Evolutionary conservation across 1,140 invertebrate species (phyloP).

Genomic region (Mercenaria mercenaria): DNA sequence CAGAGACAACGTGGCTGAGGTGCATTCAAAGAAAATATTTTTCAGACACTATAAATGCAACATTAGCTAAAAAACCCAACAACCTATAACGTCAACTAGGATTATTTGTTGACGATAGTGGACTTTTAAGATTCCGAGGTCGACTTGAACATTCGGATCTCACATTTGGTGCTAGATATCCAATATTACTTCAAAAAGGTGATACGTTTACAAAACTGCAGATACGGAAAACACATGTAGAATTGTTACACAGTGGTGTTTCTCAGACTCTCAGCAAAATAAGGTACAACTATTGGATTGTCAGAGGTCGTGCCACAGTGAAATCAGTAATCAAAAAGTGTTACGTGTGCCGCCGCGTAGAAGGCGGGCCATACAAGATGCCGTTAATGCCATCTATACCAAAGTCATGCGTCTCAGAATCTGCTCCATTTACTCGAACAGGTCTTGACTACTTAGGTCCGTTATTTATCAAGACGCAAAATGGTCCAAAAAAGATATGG

Average conservation of each 20-base stretch:
- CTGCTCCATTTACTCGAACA: neutral
- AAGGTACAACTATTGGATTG: constrained; percentile 1
- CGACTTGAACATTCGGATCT: constrained; percentile 3
- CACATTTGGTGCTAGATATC: neutral
- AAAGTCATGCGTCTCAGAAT: neutral
- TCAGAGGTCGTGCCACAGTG: neutral
- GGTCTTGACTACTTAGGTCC: constrained; percentile 32
- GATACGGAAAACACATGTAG: constrained; percentile 1
- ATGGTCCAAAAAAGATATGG: constrained; percentile 7
- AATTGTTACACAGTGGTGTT: constrained; percentile 16
- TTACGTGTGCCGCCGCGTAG: neutral
- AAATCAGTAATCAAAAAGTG: constrained; percentile 10
- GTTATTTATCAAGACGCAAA: neutral
- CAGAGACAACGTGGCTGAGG: neutral
- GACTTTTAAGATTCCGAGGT: neutral
- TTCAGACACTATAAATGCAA: neutral
- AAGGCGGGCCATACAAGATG: constrained; percentile 35
- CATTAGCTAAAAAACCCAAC: neutral
- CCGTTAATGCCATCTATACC: constrained; percentile 1
- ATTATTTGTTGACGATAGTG: neutral
- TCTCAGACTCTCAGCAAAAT: constrained; percentile 12
- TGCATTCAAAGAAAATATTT: neutral
- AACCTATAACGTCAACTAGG: constrained; percentile 29
- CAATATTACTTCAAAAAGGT: constrained; percentile 10
- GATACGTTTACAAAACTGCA: neutral